Evolutionary conservation across 1,140 invertebrate species (phyloP).

Genomic region (Euura saliciscinereae): DNA sequence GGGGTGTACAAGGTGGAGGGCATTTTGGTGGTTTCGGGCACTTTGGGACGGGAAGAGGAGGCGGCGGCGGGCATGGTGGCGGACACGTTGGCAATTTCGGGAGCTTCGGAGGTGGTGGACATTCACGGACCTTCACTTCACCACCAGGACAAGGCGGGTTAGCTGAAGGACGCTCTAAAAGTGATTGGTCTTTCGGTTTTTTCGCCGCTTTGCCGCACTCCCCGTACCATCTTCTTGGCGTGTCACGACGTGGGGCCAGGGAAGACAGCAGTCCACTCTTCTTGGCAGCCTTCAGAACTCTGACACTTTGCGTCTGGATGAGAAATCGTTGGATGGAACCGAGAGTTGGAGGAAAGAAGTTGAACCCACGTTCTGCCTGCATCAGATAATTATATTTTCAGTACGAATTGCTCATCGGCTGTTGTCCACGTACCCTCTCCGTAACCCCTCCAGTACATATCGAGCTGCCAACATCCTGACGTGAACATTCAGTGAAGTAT

Average conservation of each 20-base stretch:
- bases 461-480: too few species aligned
- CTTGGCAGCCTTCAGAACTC: conserved; percentile 37
- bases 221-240: background rate
- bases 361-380: too few species aligned
- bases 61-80: conserved; percentile 12
- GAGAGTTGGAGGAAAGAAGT: background rate
- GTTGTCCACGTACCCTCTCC: background rate
- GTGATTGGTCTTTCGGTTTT: background rate
- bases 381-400: too few species aligned
- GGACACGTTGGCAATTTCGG: conserved; percentile 24
- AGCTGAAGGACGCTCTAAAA: conserved; percentile 10
- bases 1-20: conserved; percentile 10
- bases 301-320: conserved; percentile 7
- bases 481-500: conserved; percentile 16
- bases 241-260: background rate
- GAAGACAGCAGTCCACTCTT: conserved; percentile 31
- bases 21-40: conserved; percentile 3
- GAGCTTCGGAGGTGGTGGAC: conserved; percentile 25
- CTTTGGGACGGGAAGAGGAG: conserved; percentile 9
- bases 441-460: conserved; percentile 18
- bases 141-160: background rate
- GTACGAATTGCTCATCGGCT: background rate
- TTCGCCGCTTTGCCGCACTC: background rate
- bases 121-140: conserved; percentile 32
- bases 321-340: conserved; percentile 7